Conservation (phyloP, 2,888 invertebrate species). For the Acrobasis consociella region DNA sequence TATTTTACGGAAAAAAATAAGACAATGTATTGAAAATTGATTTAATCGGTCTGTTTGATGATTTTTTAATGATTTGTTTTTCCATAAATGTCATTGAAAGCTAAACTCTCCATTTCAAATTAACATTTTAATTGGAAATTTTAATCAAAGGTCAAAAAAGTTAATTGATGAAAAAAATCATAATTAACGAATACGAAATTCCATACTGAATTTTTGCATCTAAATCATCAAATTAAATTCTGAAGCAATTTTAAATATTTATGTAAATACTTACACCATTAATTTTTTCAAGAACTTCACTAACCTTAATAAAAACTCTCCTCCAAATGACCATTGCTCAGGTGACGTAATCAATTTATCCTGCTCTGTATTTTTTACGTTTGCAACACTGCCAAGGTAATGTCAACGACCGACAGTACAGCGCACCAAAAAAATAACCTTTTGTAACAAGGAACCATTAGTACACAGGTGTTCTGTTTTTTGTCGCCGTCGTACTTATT, state of each 20-base stretch:
- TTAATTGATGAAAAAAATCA: too few species aligned
- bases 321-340: conserved; percentile 24
- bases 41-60: neutral
- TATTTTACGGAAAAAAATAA: conserved; percentile 8
- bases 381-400: conserved; percentile 56
- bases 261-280: too few species aligned
- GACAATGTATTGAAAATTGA: neutral
- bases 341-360: conserved; percentile 59
- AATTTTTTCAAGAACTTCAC: too few species aligned
- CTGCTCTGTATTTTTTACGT: conserved; percentile 55
- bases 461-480: conserved; percentile 45
- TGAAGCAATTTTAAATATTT: too few species aligned
- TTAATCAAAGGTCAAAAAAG: too few species aligned
- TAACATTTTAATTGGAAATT: neutral
- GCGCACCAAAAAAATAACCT: conserved; percentile 46
- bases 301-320: conserved; percentile 21
- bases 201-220: too few species aligned
- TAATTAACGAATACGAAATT: too few species aligned
- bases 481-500: conserved; percentile 31
- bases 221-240: too few species aligned
- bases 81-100: neutral
- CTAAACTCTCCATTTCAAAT: neutral
- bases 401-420: conserved; percentile 60
- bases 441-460: conserved; percentile 27
- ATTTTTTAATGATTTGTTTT: neutral